A percentile compares a stretch with the other conserved stretches of the same genome.
These are phyloP conservation scores for Mesaphorura yosii DNA, from an alignment of 1,140 invertebrate species.

Conservation along the genomic window DNA sequence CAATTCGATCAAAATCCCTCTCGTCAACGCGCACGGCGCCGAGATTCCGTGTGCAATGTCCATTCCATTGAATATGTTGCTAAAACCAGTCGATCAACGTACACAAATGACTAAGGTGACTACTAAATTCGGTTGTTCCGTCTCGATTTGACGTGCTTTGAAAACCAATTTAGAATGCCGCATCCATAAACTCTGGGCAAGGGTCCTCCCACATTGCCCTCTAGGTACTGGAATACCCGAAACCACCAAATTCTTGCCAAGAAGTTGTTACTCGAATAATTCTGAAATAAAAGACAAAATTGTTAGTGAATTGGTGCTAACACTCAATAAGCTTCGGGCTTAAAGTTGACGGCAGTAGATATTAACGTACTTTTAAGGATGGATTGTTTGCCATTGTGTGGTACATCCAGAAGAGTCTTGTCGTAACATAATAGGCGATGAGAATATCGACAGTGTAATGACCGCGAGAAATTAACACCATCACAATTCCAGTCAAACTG, in stretches of 20 bases:
- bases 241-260: slow-evolving; percentile 75
- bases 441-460: slow-evolving; percentile 87
- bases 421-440: slow-evolving; percentile 75
- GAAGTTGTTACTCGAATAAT: slow-evolving; percentile 42
- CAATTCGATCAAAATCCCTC: not conserved
- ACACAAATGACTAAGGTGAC: no score
- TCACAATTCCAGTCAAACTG: slow-evolving; percentile 4
- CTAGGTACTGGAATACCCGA: slow-evolving; percentile 67
- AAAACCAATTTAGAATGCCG: not conserved
- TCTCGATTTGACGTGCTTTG: not conserved
- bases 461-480: slow-evolving; percentile 70
- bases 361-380: slow-evolving; percentile 44
- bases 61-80: no score
- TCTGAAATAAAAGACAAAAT: slow-evolving; percentile 1
- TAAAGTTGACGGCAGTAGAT: no score
- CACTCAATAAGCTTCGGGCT: no score
- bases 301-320: not conserved
- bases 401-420: slow-evolving; percentile 80
- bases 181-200: slow-evolving; percentile 50
- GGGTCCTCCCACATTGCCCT: slow-evolving; percentile 65
- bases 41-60: no score
- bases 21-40: not conserved
- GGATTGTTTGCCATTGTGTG: slow-evolving; percentile 69
- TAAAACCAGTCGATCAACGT: not conserved
- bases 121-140: not conserved